Base-by-base conservation (phyloP, 2,888 invertebrate species). In the Thyatira batis region DNA sequence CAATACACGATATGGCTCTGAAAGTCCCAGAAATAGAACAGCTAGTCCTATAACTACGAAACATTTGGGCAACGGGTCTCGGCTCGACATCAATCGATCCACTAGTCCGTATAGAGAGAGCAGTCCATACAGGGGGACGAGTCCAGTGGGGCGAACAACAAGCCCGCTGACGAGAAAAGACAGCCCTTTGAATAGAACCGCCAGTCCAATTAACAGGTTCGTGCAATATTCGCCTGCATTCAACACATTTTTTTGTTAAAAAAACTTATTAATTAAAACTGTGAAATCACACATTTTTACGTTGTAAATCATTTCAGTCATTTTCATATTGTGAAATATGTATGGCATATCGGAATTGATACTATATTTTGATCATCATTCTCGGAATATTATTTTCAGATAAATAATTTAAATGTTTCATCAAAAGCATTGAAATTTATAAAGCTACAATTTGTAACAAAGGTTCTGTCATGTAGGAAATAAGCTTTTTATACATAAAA, bases 111-210 rank as follows among this genome's bases (percentile, higher is more conserved):
- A 63, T 76, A 65, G 76, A 52, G 87, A 93, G 10, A 78, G 73
- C 25, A 88, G 89, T 60, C 89, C 89, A 30, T 89, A 67, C 74
- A 88, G 76, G 76, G 92, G 67, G 69, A 89, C 85, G 58, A 94
- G 87, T 72, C 93, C 82, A 2, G 79, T 86, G 74, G 93, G 75
- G 67, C 92, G 85, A 71, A 92, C 83, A 1, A 78, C 93, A 2
- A 94, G 94, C 67, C 94, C 94, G 4, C 85, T 93, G 58, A 82
- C 92, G 51, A 92, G 93, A 63, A 92, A 85, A 67, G 86, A 89
- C 54, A 91, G 89, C 65, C 91, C 92, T 61, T 80, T 92, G 65
- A 93, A 93, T 60, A 91, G 93, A 51, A 92, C 90, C 0, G 85
- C 90, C 48, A 94, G 94, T 63, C 94, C 94, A 71, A 89, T 90